Evolutionary conservation across 1,140 invertebrate genomes (phyloP).

Genomic region (Lasaia peninsularis): DNA sequence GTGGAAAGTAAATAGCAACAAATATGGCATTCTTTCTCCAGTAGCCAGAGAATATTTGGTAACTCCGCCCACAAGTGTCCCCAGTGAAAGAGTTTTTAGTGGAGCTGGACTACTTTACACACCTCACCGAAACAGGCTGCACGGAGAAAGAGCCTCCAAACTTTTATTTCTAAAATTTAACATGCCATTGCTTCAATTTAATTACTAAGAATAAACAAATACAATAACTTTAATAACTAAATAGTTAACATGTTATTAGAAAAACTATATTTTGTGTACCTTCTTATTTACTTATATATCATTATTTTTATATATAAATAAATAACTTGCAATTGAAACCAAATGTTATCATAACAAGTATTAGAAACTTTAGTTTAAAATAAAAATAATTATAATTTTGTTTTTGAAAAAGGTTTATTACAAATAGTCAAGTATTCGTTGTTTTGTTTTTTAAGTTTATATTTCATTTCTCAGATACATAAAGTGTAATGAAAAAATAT

Average conservation of each 20-base stretch:
- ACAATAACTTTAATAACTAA: slow-evolving; percentile 4
- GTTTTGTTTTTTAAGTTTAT: neutral
- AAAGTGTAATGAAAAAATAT: slow-evolving; percentile 2
- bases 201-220: slow-evolving; percentile 24
- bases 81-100: slow-evolving; percentile 27
- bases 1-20: slow-evolving; percentile 33
- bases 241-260: slow-evolving; percentile 10
- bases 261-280: slow-evolving; percentile 7
- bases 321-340: neutral
- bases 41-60: slow-evolving; percentile 30
- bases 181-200: slow-evolving; percentile 24
- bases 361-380: slow-evolving; percentile 7
- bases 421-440: slow-evolving; percentile 5
- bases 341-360: slow-evolving; percentile 1
- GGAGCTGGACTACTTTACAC: slow-evolving; percentile 29
- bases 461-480: neutral
- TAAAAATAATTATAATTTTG: slow-evolving; percentile 8
- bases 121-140: slow-evolving; percentile 26
- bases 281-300: slow-evolving; percentile 1
- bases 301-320: neutral
- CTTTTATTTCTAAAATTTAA: slow-evolving; percentile 28
- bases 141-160: slow-evolving; percentile 22
- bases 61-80: slow-evolving; percentile 25
- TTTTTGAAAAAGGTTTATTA: neutral
- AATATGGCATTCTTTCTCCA: slow-evolving; percentile 29